phyloP scores from a whole-genome alignment of 2,113 vertebrate genomes.

The Tricholaema leucomelas region DNA sequence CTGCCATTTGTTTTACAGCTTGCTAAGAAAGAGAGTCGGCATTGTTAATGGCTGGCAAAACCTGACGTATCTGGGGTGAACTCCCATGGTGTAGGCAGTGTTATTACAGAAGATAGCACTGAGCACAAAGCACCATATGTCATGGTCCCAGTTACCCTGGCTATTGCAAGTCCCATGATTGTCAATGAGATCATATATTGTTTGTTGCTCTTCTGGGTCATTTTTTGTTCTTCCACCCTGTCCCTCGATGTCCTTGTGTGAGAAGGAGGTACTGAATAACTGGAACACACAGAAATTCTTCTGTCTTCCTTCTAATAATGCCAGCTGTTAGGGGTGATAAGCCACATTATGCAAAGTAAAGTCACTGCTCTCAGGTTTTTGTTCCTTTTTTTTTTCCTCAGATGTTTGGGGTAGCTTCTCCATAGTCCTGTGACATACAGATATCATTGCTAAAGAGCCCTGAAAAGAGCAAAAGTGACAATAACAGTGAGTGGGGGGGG shows the following conservation, averaged over 20 bases:
- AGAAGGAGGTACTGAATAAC: background rate
- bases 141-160: background rate
- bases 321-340: background rate
- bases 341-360: background rate
- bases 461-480: conserved; percentile 42
- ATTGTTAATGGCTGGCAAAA: conserved; percentile 46
- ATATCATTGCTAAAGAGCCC: background rate
- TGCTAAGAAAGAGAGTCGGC: background rate
- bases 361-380: background rate
- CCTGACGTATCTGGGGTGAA: conserved; percentile 5
- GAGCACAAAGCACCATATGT: conserved; percentile 6
- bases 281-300: background rate
- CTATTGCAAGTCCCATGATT: background rate
- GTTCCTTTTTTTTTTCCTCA: background rate
- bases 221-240: background rate
- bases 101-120: background rate
- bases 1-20: background rate
- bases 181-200: background rate
- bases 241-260: background rate
- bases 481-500: background rate
- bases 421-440: background rate
- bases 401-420: background rate
- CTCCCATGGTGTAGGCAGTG: background rate
- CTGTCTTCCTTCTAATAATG: background rate
- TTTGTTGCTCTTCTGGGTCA: background rate